A percentile compares a stretch with the other conserved stretches of the same genome.
Evolutionary conservation across 2,888 invertebrate genomes (phyloP).

Genomic region (Seira ritae): DNA sequence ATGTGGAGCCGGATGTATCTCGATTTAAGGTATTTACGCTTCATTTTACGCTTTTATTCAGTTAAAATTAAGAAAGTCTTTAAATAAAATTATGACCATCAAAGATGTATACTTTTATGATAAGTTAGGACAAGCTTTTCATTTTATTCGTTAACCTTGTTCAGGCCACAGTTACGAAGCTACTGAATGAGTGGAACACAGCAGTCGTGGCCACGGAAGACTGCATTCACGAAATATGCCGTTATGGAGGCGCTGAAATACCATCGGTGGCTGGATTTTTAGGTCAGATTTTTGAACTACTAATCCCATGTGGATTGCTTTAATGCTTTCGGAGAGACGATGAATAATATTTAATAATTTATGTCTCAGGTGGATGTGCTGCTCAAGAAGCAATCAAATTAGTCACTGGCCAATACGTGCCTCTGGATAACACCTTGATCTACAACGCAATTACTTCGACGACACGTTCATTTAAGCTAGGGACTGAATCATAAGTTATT

Average conservation of each 20-base stretch:
- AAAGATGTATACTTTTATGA: constrained; percentile 8
- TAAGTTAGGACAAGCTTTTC: too few relatives aligned
- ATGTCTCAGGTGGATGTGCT: constrained; percentile 88
- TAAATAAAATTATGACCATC: too few relatives aligned
- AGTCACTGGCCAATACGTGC: constrained; percentile 96
- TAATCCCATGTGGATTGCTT: too few relatives aligned
- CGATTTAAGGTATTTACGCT: constrained; percentile 83
- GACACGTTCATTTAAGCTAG: constrained; percentile 86
- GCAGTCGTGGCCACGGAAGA: constrained; percentile 88
- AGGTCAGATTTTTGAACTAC: constrained; percentile 77
- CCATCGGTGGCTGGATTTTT: constrained; percentile 95
- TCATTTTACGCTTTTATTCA: too few relatives aligned
- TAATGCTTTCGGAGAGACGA: too few relatives aligned
- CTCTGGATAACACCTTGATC: constrained; percentile 95
- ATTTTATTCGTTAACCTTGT: too few relatives aligned
- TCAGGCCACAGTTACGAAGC: constrained; percentile 81
- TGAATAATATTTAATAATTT: too few relatives aligned
- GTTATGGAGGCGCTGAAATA: constrained; percentile 95
- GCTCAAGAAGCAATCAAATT: constrained; percentile 98
- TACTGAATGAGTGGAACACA: constrained; percentile 91
- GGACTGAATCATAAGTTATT: constrained; percentile 50
- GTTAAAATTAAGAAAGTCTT: too few relatives aligned
- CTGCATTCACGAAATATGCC: constrained; percentile 94
- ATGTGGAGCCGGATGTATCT: constrained; percentile 92
- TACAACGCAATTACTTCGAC: constrained; percentile 95